A percentile compares a stretch with the other conserved stretches of the same genome.
Evolutionary conservation across 2,113 vertebrate species (phyloP).

Genomic region (Crypturellus undulatus): DNA sequence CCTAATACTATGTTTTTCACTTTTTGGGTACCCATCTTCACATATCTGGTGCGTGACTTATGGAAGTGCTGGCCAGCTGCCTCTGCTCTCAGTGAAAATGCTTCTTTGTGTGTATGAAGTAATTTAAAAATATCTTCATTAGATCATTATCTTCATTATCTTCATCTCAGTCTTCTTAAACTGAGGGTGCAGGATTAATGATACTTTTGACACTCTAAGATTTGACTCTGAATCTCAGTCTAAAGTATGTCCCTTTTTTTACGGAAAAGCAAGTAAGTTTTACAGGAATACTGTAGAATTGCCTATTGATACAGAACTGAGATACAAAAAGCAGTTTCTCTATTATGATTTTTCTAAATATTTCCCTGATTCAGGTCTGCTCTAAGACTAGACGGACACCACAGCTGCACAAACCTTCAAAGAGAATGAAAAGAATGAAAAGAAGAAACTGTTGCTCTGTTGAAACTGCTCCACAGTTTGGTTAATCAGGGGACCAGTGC

Average conservation of each 20-base stretch:
- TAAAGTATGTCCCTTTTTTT: rapidly evolving
- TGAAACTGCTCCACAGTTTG: neutral
- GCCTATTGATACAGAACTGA: neutral
- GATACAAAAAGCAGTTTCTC: neutral
- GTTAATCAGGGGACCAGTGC: neutral
- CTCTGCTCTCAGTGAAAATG: neutral
- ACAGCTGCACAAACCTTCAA: neutral
- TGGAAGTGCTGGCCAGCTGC: neutral
- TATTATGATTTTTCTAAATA: neutral
- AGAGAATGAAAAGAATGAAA: neutral
- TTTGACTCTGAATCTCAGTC: neutral
- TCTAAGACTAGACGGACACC: neutral
- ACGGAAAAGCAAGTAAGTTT: neutral
- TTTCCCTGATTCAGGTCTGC: neutral
- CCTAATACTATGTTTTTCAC: neutral
- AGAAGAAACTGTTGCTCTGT: neutral
- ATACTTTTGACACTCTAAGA: neutral
- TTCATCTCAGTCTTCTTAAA: neutral
- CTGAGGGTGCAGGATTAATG: neutral
- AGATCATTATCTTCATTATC: neutral
- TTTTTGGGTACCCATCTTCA: neutral
- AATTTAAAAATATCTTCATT: neutral
- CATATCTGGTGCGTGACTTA: neutral
- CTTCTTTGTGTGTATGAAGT: neutral
- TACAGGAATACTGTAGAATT: neutral